These are phyloP conservation scores for Emmelina monodactyla DNA, from an alignment of 2,888 invertebrate species.

Conservation along the genomic window DNA sequence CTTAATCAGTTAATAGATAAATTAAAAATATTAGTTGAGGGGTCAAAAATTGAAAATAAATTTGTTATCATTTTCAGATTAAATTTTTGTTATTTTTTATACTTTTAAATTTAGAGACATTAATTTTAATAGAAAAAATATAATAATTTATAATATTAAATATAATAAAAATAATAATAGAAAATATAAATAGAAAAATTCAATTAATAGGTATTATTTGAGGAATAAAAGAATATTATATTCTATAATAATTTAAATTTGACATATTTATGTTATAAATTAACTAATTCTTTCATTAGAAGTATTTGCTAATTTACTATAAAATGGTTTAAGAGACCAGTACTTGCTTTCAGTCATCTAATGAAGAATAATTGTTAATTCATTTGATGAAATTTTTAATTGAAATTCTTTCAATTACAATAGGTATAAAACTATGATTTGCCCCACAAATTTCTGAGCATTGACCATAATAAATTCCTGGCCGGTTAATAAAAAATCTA, in stretches of 20 bases:
- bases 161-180: slow-evolving; percentile 32
- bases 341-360: slow-evolving; percentile 75
- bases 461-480: slow-evolving; percentile 76
- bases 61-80: slow-evolving; percentile 72
- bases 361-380: slow-evolving; percentile 62
- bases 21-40: slow-evolving; percentile 56
- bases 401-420: slow-evolving; percentile 69
- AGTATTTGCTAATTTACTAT: slow-evolving; percentile 71
- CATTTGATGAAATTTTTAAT: slow-evolving; percentile 65
- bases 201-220: slow-evolving; percentile 72
- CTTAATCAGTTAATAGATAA: slow-evolving; percentile 69
- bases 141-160: slow-evolving; percentile 63
- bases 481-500: slow-evolving; percentile 67
- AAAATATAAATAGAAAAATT: slow-evolving; percentile 53
- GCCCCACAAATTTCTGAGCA: slow-evolving; percentile 85
- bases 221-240: slow-evolving; percentile 71
- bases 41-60: slow-evolving; percentile 74
- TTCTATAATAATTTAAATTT: slow-evolving; percentile 68
- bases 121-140: slow-evolving; percentile 31
- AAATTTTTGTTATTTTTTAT: slow-evolving; percentile 26
- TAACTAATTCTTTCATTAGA: slow-evolving; percentile 71
- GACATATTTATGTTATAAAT: slow-evolving; percentile 67
- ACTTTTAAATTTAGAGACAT: slow-evolving; percentile 24
- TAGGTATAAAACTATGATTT: slow-evolving; percentile 83
- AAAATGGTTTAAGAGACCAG: slow-evolving; percentile 73